phyloP scores from a whole-genome alignment of 2,888 invertebrate genomes.

The Oxystoma pomonae region DNA sequence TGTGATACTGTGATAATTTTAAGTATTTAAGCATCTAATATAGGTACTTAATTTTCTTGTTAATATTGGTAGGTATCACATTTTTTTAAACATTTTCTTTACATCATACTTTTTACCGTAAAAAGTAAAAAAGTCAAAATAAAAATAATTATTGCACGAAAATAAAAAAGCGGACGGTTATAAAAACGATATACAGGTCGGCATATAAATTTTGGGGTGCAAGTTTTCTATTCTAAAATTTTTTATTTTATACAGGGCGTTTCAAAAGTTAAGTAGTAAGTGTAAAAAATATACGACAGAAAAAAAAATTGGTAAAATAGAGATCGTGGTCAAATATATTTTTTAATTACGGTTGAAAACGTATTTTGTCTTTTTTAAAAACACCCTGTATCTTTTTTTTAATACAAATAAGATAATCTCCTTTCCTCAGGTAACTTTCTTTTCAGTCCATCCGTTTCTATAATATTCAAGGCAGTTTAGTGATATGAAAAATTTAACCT shows the following conservation, averaged over 20 bases:
- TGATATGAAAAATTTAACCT: constrained; percentile 18
- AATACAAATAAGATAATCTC: constrained; percentile 7
- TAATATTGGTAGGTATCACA: not conserved
- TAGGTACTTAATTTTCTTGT: not conserved
- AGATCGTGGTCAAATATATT: too few species aligned
- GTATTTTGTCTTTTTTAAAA: constrained; percentile 5
- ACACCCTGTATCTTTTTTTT: constrained; percentile 13
- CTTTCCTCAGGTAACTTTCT: constrained; percentile 24
- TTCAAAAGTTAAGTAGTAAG: too few species aligned
- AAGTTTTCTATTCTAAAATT: not conserved
- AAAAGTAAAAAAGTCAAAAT: not conserved
- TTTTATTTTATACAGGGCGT: not conserved
- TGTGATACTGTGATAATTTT: too few species aligned
- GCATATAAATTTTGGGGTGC: not conserved
- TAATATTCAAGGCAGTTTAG: constrained; percentile 24
- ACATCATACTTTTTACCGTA: not conserved
- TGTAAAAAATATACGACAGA: too few species aligned
- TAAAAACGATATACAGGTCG: not conserved
- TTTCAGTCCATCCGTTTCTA: constrained; percentile 27
- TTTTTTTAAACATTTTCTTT: not conserved
- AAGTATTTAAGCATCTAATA: not conserved
- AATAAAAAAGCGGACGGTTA: not conserved
- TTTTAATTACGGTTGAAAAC: too few species aligned
- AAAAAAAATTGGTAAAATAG: not conserved
- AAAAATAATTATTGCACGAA: too few species aligned